Percentiles rank a stretch among this genome's conserved stretches.
phyloP scores from a whole-genome alignment of 2,113 vertebrate genomes.

The Leptosomus discolor region DNA sequence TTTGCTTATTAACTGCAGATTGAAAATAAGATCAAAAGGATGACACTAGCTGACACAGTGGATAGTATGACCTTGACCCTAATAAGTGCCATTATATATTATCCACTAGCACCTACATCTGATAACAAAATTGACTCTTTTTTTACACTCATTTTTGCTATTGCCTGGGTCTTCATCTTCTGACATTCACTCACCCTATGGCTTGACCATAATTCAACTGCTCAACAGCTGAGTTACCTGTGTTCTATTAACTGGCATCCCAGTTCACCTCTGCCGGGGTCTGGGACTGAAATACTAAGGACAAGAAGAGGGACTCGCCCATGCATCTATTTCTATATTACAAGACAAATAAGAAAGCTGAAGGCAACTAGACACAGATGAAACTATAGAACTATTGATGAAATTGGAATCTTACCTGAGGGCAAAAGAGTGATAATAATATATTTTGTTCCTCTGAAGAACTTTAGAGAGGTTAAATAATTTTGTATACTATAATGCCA shows the following conservation, averaged over 20 bases:
- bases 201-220: background rate
- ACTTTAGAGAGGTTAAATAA: background rate
- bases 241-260: background rate
- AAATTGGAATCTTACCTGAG: background rate
- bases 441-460: background rate
- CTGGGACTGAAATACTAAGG: background rate
- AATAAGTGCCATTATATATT: background rate
- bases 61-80: background rate
- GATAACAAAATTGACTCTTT: background rate
- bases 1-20: background rate
- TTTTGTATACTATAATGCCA: background rate
- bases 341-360: background rate
- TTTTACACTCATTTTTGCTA: background rate
- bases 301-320: background rate
- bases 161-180: background rate
- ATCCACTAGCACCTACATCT: background rate
- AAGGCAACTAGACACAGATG: background rate
- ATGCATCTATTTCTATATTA: background rate
- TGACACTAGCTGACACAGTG: background rate
- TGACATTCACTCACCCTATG: accelerated
- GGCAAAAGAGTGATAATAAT: background rate
- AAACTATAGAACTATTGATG: background rate
- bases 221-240: background rate
- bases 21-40: background rate
- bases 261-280: background rate